phyloP scores from a whole-genome alignment of 2,113 vertebrate genomes.

The Bombycilla garrulus region DNA sequence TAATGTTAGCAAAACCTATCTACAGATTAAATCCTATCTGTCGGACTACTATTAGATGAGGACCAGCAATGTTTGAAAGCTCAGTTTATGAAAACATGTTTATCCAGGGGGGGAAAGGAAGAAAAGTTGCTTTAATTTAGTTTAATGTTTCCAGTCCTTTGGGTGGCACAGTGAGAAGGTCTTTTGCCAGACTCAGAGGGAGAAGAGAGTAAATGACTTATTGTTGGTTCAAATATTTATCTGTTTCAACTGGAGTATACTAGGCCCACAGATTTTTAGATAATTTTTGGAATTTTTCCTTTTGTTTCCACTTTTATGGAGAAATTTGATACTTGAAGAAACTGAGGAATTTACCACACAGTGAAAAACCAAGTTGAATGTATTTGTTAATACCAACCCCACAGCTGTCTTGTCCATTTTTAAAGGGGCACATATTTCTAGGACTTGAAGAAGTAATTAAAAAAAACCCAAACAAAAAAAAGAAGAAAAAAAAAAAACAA shows the following conservation, averaged over 20 bases:
- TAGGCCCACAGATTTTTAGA: not conserved
- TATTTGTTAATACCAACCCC: not conserved
- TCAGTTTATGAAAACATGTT: not conserved
- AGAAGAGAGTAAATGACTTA: not conserved
- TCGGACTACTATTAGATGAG: not conserved
- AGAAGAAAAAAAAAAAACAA: too few species aligned
- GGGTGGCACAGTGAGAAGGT: not conserved
- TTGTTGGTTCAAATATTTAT: not conserved
- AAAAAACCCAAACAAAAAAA: not conserved
- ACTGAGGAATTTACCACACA: not conserved
- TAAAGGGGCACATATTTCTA: not conserved
- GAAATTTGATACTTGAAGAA: not conserved
- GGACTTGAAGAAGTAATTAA: not conserved
- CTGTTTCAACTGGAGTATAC: not conserved
- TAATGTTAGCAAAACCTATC: not conserved
- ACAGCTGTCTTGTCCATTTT: not conserved
- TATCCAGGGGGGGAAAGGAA: not conserved
- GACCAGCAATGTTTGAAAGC: not conserved
- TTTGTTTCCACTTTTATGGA: not conserved
- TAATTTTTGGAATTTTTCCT: not conserved
- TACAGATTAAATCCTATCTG: not conserved
- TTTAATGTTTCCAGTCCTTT: not conserved
- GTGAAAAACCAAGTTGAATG: not conserved
- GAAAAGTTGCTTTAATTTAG: slow-evolving; percentile 28
- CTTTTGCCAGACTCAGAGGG: not conserved